phyloP scores from a whole-genome alignment of 2,888 invertebrate species.

The Creontiades dilutus region DNA sequence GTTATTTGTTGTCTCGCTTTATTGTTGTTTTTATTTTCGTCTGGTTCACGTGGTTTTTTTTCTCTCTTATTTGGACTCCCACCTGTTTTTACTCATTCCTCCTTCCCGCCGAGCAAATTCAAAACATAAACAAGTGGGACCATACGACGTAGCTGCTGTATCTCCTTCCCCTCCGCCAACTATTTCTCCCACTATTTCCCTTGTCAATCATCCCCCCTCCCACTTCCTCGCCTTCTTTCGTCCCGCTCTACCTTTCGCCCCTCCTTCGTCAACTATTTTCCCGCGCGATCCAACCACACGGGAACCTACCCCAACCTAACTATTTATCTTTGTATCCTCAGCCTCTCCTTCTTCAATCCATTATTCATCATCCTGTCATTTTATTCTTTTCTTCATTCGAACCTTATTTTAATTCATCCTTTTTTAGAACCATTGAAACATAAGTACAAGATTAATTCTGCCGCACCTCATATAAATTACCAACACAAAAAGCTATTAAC shows the following conservation, averaged over 20 bases:
- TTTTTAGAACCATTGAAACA: neutral
- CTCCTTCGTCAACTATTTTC: constrained; percentile 38
- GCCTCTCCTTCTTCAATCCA: neutral
- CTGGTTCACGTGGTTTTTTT: neutral
- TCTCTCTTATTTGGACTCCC: neutral
- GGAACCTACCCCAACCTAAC: neutral
- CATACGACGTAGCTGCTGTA: neutral
- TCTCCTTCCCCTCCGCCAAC: neutral
- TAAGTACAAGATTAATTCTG: too few relatives aligned
- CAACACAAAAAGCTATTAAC: too few relatives aligned
- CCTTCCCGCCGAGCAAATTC: neutral
- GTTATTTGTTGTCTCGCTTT: neutral
- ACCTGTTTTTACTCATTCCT: constrained; percentile 2
- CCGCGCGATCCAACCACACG: neutral
- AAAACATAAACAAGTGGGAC: constrained; percentile 31
- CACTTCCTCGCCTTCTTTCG: constrained; percentile 5
- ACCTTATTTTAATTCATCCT: neutral
- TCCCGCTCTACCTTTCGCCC: neutral
- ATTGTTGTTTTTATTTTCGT: neutral
- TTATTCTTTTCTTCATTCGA: neutral
- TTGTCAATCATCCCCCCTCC: constrained; percentile 23
- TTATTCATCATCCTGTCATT: constrained; percentile 36
- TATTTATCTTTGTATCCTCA: constrained; percentile 16
- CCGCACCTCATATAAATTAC: too few relatives aligned
- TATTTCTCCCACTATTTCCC: neutral